Base-by-base conservation (phyloP, 2,113 vertebrate genomes). In the Spea bombifrons region DNA sequence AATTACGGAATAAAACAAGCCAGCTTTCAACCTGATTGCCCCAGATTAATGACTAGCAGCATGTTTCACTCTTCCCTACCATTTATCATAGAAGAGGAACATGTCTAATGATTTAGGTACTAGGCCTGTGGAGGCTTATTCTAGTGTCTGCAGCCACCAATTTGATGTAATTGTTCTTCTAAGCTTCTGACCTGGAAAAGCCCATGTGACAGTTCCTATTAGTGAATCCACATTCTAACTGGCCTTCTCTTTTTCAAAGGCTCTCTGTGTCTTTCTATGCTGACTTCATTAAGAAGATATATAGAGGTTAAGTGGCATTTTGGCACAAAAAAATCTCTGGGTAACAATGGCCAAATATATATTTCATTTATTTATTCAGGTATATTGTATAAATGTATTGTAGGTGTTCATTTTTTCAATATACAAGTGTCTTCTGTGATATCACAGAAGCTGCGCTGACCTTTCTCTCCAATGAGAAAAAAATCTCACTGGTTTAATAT, bases 21-120 rank as follows among this genome's bases (percentile, higher is more conserved):
- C 87, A 89, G 91, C 88, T 91, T 93, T 91, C 91, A 92, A 94
- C 90, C 91, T 93, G 92, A 94, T 94, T 93, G 92, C 91, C 91
- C 90, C 88, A 96, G 96, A 98, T 97, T 95, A 98, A 97, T 97
- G 94, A 90, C 92, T 89, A 87, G 91, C 92, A 90, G 88, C 81
- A 53, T 87, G 92, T 94, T 96, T 96, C 92, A 85, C 85, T 92
- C 76, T 90, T 87, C 85, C 86, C 86, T 84, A 92, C 94, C 93
- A 96, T 99, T 97, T 92, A 97, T 98, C 96, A 97, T 88, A 87
- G 91, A 90, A 91, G 90, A 91, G 93, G 94, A 92, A 88, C 90
- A 89, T 91, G 92, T 94, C 94, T 94, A 92, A 93, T 93, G 95
- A 95, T 94, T 93, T 95, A 94, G 92, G 87, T 92, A 93, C 91